phyloP scores from a whole-genome alignment of 2,113 vertebrate species.

The Deroptyus accipitrinus region DNA sequence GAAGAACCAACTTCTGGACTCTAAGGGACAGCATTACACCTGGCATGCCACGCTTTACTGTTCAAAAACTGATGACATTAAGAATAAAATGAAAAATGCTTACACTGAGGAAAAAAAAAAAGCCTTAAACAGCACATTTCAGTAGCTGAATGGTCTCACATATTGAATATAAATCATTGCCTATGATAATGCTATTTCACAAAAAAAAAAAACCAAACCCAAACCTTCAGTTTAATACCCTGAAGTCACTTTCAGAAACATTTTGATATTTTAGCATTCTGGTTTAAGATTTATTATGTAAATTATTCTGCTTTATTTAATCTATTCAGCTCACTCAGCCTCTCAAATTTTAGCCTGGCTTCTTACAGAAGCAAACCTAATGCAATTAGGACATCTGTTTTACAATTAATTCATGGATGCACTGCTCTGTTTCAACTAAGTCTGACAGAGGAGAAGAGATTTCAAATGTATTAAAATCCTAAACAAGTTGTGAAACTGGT shows the following conservation, averaged over 20 bases:
- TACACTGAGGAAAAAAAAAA: background rate
- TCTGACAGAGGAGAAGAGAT: background rate
- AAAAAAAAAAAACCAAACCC: background rate
- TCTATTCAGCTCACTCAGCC: background rate
- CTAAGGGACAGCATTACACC: background rate
- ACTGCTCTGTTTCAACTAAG: background rate
- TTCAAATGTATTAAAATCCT: background rate
- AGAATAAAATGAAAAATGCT: background rate
- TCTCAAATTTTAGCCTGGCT: background rate
- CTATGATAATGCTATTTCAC: background rate
- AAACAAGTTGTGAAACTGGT: background rate
- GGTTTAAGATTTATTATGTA: background rate
- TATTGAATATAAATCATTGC: background rate
- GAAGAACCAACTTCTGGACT: background rate
- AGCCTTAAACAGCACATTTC: background rate
- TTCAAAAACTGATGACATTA: background rate
- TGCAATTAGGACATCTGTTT: background rate
- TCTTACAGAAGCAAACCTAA: slow-evolving; percentile 7
- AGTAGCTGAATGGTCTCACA: background rate
- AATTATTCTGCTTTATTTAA: background rate
- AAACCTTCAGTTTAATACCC: background rate
- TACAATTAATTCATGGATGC: background rate
- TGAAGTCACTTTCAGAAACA: slow-evolving; percentile 10
- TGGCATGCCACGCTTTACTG: background rate
- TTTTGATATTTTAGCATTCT: background rate